phyloP scores from a whole-genome alignment of 2,113 vertebrate species.

The Eretmochelys imbricata region DNA sequence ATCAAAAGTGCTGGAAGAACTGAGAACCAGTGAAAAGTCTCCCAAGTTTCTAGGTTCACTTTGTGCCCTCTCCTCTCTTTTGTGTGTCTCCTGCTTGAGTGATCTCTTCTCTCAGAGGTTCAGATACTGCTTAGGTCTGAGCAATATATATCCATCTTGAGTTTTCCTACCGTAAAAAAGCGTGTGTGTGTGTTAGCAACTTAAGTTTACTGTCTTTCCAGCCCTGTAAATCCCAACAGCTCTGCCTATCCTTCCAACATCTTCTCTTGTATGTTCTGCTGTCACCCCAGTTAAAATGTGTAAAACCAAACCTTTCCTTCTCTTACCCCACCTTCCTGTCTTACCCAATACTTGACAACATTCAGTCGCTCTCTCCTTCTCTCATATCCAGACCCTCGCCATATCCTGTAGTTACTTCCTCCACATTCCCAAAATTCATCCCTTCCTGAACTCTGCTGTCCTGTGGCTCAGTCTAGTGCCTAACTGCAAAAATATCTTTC shows the following conservation, averaged over 20 bases:
- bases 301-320: not conserved
- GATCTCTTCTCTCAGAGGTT: accelerated
- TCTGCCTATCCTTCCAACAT: not conserved
- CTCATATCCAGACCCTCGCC: not conserved
- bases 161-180: not conserved
- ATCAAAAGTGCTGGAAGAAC: not conserved
- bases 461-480: not conserved
- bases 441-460: not conserved
- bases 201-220: not conserved
- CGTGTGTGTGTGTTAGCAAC: not conserved
- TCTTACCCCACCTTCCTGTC: not conserved
- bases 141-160: not conserved
- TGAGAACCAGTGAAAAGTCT: not conserved
- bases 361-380: not conserved
- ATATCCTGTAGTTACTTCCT: not conserved
- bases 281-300: not conserved
- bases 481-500: not conserved
- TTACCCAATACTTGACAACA: not conserved
- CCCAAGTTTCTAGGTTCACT: not conserved
- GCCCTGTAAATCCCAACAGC: not conserved
- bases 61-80: not conserved
- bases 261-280: not conserved
- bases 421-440: not conserved
- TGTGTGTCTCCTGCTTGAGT: not conserved
- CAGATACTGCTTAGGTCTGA: not conserved